Base-by-base conservation (phyloP, 2,797 vertebrate genomes). In the Miichthys miiuy region DNA sequence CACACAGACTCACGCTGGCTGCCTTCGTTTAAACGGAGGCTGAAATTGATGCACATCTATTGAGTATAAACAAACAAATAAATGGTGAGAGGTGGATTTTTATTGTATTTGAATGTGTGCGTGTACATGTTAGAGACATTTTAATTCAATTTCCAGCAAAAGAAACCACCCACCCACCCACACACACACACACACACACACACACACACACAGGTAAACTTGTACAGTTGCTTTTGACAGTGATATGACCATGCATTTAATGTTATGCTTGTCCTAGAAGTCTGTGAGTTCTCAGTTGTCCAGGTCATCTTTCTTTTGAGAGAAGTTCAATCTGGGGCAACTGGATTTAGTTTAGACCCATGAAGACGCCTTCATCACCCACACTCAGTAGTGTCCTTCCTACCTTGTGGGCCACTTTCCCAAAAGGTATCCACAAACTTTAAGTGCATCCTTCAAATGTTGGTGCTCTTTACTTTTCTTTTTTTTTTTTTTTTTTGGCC, bases 1-100 rank as follows among this genome's bases (percentile, higher is more conserved):
- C n/a, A 66, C 16, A 64, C 44, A 66, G 56, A 68, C 62, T 82
- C 75, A 54, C 71, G 57, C 8, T 54, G 75, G 56, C 46, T 65
- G 65, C 60, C 44, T 66, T 69, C 21, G 60, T 64, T 55, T 66
- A 51, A 70, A 73, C 34, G 41, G 71, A 69, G 64, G 38, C 64
- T 60, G 21, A 83, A 73, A 73, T 2, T 68, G 63, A 83, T 76
- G 75, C 46, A 55, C 58, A 60, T 55, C 17, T 47, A 73, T 61
- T 10, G 48, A 42, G 38, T 0, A 46, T 67, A 42, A 75, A 75
- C 62, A 66, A 11, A n/a, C 25, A 58, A 38, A 72, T 42, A 41
- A 57, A 62, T 20, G 34, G 38, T 57, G 42, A 20, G 4, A 21
- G 3, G 14, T 41, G 8, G 23, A 6, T n/a, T 67, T 70, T 57